Base-by-base conservation (phyloP, 2,113 vertebrate species). In the Clarias macrocephalus region DNA sequence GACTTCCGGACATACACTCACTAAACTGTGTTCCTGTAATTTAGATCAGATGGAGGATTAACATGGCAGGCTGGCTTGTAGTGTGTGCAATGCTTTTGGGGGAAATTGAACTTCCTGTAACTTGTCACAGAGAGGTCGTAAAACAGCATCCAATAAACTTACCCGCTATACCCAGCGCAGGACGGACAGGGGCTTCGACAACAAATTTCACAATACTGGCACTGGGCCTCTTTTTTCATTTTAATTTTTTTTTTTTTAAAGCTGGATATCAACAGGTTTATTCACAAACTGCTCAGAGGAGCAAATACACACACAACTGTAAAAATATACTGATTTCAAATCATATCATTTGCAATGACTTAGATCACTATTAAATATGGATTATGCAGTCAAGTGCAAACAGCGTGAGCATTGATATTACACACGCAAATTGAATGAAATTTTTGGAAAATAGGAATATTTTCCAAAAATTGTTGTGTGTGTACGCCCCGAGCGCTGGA, bases 31-130 rank as follows among this genome's bases (percentile, higher is more conserved):
- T 65, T 88, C 68, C 60, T 88, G 77, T 94, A 95, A 95, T 94
- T 91, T 80, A 88, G 92, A 94, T 94, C 94, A 94, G 94, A 92
- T 95, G 95, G 93, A 88, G 93, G 93, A 94, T 94, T 93, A 94
- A 89, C 84, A 89, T 89, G 65, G 91, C 92, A 92, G 93, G 91
- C 92, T 18, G 87, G 88, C 89, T 89, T 85, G 92, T 89, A 90
- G 88, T 90, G 84, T 85, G 85, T 91, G 92, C 88, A 92, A 91
- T 91, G 91, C 90, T 87, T 91, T 88, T 68, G 90, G 91, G 91
- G 93, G 91, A 94, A 94, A 92, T 94, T 93, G 94, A 91, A 95
- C 95, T 95, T 95, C 95, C 95, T 93, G 16, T 62, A 92, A 82
- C 92, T 92, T 92, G 89, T 93, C 92, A 94, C 84, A 83, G 88